Evolutionary conservation across 2,113 vertebrate genomes (phyloP).

Genomic region (Sialia sialis): DNA sequence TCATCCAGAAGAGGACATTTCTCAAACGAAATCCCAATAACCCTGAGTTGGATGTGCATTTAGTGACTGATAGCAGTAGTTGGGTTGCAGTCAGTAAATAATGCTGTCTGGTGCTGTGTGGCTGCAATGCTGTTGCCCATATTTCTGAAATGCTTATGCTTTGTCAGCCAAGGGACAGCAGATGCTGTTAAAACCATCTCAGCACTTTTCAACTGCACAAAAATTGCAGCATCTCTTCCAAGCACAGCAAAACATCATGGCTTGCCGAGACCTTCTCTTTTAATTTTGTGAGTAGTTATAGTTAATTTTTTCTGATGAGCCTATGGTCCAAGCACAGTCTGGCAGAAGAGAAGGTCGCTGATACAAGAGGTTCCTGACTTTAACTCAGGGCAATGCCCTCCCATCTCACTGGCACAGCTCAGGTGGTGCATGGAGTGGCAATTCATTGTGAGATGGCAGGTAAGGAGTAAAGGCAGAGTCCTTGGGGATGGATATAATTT

Average conservation of each 20-base stretch:
- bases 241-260: neutral
- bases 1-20: slow-evolving; percentile 5
- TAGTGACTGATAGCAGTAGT: neutral
- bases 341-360: neutral
- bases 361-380: neutral
- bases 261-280: neutral
- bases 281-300: neutral
- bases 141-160: slow-evolving; percentile 6
- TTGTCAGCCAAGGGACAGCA: neutral
- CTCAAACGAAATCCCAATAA: neutral
- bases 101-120: neutral
- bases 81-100: neutral
- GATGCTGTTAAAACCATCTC: slow-evolving; percentile 1
- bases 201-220: neutral
- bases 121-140: neutral
- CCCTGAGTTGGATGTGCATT: neutral
- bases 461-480: neutral
- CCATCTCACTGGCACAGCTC: neutral
- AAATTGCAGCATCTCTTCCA: neutral
- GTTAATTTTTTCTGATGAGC: neutral
- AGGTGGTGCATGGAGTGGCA: neutral
- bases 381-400: neutral
- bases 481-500: neutral
- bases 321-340: neutral
- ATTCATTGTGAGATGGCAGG: neutral